phyloP scores from a whole-genome alignment of 2,888 invertebrate species.

The Drosophila vallismaia region DNA sequence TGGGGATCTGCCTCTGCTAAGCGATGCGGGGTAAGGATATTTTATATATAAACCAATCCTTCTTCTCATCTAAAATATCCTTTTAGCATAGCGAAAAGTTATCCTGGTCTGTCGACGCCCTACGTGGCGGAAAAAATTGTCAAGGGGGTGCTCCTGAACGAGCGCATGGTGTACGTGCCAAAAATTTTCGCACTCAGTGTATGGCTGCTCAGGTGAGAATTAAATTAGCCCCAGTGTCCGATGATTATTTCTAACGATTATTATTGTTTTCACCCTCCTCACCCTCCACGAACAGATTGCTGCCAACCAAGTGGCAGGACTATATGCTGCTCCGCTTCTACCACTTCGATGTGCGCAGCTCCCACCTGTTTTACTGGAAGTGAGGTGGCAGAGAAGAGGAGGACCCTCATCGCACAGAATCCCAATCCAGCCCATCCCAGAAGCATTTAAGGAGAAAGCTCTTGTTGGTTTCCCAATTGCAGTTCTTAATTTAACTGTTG shows the following conservation, averaged over 20 bases:
- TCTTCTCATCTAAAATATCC: not conserved
- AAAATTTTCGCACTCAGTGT: constrained; percentile 82
- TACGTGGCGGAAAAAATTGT: constrained; percentile 82
- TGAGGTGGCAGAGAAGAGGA: constrained; percentile 23
- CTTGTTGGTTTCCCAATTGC: constrained; percentile 22
- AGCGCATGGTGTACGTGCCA: constrained; percentile 82
- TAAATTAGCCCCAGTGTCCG: constrained; percentile 15
- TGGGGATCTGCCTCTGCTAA: constrained; percentile 81
- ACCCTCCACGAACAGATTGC: constrained; percentile 58
- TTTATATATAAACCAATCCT: not conserved
- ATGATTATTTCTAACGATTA: constrained; percentile 10
- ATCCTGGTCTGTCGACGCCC: constrained; percentile 82
- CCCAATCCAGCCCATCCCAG: constrained; percentile 5
- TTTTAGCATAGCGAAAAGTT: constrained; percentile 79
- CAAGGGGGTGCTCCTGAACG: constrained; percentile 80
- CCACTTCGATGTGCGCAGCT: constrained; percentile 81
- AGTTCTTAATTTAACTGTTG: constrained; percentile 36
- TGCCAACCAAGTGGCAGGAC: constrained; percentile 83
- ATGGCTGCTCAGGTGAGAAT: constrained; percentile 80
- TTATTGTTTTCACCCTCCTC: constrained; percentile 9
- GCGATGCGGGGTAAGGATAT: constrained; percentile 79
- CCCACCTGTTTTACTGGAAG: constrained; percentile 82
- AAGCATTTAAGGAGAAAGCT: constrained; percentile 29
- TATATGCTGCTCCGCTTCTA: constrained; percentile 81
- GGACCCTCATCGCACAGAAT: not conserved